Evolutionary conservation across 2,113 vertebrate genomes (phyloP).

Genomic region (Salvelinus sp.): DNA sequence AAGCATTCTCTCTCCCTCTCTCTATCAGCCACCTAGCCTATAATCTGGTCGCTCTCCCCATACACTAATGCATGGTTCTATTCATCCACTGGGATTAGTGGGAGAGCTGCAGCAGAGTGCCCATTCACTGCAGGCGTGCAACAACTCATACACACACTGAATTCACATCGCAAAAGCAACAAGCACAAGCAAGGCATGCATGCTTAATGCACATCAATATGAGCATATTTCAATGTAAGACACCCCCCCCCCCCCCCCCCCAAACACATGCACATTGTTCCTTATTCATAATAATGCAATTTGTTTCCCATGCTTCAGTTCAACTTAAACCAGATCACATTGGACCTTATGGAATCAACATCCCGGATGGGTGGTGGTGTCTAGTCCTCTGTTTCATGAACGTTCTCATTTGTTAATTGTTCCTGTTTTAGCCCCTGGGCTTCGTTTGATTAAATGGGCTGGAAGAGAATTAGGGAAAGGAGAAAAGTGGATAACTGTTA

Average conservation of each 20-base stretch:
- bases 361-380: too few species aligned
- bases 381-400: too few species aligned
- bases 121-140: constrained; percentile 27
- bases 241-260: background rate
- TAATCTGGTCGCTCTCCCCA: background rate
- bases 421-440: too few species aligned
- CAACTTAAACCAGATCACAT: background rate
- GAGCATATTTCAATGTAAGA: constrained; percentile 23
- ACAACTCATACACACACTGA: background rate
- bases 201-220: constrained; percentile 29
- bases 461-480: too few species aligned
- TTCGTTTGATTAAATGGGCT: too few species aligned
- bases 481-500: too few species aligned
- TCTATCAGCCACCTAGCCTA: too few species aligned
- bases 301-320: background rate
- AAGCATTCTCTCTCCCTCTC: constrained; percentile 1
- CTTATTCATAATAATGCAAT: background rate
- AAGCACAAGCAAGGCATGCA: background rate
- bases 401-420: too few species aligned
- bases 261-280: constrained; percentile 1
- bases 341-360: background rate
- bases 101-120: constrained; percentile 12
- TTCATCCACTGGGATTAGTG: constrained; percentile 42
- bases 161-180: too few species aligned
- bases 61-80: constrained; percentile 22